These are phyloP conservation scores for Pachycephus smyrnensis DNA, from an alignment of 2,888 invertebrate species.

Conservation along the genomic window DNA sequence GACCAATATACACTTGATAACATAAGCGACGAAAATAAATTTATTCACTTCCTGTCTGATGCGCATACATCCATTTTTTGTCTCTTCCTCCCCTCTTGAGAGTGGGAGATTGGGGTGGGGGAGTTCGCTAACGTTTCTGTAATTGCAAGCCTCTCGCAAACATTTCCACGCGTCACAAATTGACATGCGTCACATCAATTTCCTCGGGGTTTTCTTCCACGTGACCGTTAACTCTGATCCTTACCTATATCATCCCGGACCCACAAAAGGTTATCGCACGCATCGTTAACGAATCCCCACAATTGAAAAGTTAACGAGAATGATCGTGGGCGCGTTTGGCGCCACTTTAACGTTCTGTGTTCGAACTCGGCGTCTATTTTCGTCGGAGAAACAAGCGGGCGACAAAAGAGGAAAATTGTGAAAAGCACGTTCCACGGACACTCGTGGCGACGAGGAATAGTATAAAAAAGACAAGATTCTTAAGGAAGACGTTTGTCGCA, in stretches of 20 bases:
- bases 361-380: not conserved
- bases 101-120: not conserved
- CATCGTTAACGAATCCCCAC: not conserved
- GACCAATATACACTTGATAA: slow-evolving; percentile 19
- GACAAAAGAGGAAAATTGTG: slow-evolving; percentile 3
- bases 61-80: not conserved
- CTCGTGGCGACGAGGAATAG: not conserved
- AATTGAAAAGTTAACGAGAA: not conserved
- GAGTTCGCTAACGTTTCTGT: not conserved
- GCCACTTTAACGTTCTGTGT: not conserved
- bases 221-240: not conserved
- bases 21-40: slow-evolving; percentile 16
- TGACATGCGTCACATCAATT: not conserved
- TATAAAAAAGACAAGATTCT: not conserved
- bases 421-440: not conserved
- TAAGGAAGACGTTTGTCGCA: not conserved
- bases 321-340: not conserved
- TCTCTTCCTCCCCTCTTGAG: not conserved
- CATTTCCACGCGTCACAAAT: too few relatives aligned
- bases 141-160: not conserved
- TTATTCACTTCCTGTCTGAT: not conserved
- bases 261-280: not conserved
- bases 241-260: not conserved
- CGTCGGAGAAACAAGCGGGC: not conserved
- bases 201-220: not conserved